Conservation (phyloP, 2,113 vertebrate genomes). For the Cryptomyrus ogoouensis region DNA sequence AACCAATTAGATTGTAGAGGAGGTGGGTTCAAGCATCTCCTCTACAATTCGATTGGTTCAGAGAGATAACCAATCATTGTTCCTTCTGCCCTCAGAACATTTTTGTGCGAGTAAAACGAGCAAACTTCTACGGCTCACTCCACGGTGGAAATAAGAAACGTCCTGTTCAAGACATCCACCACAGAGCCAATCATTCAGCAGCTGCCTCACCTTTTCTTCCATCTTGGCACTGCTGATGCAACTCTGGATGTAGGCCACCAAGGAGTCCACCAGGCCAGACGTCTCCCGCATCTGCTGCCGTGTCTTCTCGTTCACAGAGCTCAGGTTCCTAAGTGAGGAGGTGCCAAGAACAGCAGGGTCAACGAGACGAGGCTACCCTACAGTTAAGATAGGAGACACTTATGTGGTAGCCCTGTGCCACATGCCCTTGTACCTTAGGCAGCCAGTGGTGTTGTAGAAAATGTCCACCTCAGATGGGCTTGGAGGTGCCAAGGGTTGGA, state of each 20-base stretch:
- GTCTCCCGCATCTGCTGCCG: conserved; percentile 89
- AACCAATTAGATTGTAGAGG: too few relatives aligned
- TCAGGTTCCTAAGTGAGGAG: conserved; percentile 72
- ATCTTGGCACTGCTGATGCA: conserved; percentile 66
- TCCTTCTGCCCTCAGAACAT: too few relatives aligned
- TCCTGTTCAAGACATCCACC: neutral
- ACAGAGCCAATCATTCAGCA: neutral
- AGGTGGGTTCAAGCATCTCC: too few relatives aligned
- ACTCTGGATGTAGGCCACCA: conserved; percentile 78
- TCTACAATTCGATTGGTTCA: too few relatives aligned
- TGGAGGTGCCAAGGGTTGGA: conserved; percentile 45
- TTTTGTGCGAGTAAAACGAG: too few relatives aligned
- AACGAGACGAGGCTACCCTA: neutral
- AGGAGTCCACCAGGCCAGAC: conserved; percentile 78
- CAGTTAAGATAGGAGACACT: neutral
- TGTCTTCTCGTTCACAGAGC: conserved; percentile 85
- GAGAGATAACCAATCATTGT: too few relatives aligned
- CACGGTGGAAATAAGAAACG: neutral
- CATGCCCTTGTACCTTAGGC: conserved; percentile 71
- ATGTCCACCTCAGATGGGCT: conserved; percentile 77
- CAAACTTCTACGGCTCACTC: neutral
- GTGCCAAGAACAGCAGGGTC: neutral
- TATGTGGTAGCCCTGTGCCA: neutral
- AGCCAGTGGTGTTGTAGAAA: conserved; percentile 88
- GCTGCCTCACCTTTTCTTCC: conserved; percentile 76